phyloP scores from a whole-genome alignment of 2,797 vertebrate genomes.

The Acanthis flammea region DNA sequence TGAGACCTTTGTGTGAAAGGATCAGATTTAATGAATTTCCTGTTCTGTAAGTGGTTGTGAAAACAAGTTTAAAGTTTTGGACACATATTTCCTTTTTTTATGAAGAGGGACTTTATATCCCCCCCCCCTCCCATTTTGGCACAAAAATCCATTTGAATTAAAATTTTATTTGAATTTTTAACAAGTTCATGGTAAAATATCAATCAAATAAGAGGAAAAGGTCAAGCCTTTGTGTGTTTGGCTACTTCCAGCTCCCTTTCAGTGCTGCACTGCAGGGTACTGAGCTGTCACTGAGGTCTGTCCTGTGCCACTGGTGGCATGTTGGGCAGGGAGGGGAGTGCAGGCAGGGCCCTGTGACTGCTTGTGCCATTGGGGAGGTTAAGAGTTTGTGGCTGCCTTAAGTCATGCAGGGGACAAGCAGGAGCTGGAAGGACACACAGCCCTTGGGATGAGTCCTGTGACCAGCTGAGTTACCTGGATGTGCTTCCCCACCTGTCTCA shows the following conservation, averaged over 20 bases:
- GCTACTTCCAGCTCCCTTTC: neutral
- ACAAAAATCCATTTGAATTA: neutral
- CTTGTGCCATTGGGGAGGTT: neutral
- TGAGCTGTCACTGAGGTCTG: neutral
- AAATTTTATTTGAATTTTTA: neutral
- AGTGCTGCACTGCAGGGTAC: neutral
- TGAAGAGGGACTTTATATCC: neutral
- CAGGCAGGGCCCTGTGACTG: neutral
- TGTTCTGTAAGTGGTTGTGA: neutral
- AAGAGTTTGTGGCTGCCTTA: neutral
- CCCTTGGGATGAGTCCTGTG: neutral
- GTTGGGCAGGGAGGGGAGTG: neutral
- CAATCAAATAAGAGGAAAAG: neutral
- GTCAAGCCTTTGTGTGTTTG: neutral
- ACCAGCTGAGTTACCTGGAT: neutral
- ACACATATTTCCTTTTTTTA: neutral
- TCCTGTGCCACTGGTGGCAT: neutral
- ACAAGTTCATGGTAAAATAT: neutral
- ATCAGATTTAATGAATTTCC: neutral
- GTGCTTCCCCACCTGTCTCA: neutral
- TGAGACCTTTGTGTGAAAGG: neutral
- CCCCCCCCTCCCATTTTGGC: neutral
- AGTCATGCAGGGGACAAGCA: neutral
- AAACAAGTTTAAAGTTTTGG: neutral
- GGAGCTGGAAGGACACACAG: neutral